Evolutionary conservation across 2,113 vertebrate genomes (phyloP), one percentile per base, ranked within the genome.

Genomic region (Ictalurus punctatus): DNA sequence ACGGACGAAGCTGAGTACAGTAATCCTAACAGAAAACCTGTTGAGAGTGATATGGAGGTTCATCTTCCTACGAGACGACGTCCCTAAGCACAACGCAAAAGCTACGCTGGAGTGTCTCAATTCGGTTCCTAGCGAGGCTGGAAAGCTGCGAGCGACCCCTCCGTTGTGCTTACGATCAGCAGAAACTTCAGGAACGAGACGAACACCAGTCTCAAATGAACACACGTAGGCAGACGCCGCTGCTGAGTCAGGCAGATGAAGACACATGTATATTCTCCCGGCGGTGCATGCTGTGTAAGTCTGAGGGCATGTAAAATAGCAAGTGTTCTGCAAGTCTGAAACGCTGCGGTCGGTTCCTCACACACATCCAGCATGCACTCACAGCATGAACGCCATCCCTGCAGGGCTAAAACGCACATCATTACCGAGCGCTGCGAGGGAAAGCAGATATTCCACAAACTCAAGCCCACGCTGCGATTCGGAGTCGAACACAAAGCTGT

Each of bases 181-280:
- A 81, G 78, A 48, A 85, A 76, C 89, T 88, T 87, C 83, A 19
- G 71, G 81, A 80, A 58, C 59, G 63, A 71, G 61, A 90, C 34
- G 89, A 63, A 88, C 69, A 86, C 88, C 71, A 54, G 73, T 58
- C 84, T 81, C 79, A 19, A 71, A 90, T 87, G 90, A 85, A 92
- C 40, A 44, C 34, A 76, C 25, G n/a, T 25, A 0, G n/a, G 54
- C 14, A 58, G 17, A 87, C 25, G 61, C n/a, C 16, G 25, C 16
- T 27, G 74, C 56, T 65, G 54, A 87, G 58, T 44, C 58, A 78
- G 13, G 58, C 30, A 58, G 92, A 92, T 84, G 91, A 90, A 91
- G 85, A 89, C 69, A 89, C 78, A 82, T n/a, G 69, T 40, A 61
- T 17, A 48, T 56, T 27, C 86, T 81, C 76, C 76, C 67, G 37